Evolutionary conservation across 2,888 invertebrate species (phyloP), one percentile per base, ranked within the genome.

Genomic region (Agriotes lineatus): DNA sequence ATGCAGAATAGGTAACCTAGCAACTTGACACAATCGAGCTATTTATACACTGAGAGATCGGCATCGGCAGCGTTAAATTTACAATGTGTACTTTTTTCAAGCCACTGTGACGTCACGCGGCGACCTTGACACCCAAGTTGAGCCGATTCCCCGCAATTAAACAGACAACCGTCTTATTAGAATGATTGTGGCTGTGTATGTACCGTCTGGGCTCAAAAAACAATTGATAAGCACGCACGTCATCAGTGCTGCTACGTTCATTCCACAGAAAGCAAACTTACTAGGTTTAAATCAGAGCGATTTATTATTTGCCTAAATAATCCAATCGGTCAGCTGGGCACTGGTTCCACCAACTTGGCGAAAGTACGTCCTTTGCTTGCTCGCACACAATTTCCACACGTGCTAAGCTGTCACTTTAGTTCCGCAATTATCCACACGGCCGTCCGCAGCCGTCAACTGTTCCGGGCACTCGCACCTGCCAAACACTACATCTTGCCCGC

Each of bases 71-170:
- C 5, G 19, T 52, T 33, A n/a, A 33, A 52, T 52, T 52, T 30
- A 33, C 7, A 52, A 19, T 18, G 52, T 33, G 18, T 50, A 52
- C 14, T 52, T 52, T 22, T 48, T 22, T 12, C 22, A 48, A 19
- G 5, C 5, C 7, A 16, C 52, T 2, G 35, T 30, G 64, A 58
- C 58, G 64, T 57, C 57, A 64, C 16, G 2, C 2, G 12, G 12
- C 37, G 64, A 50, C 64, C 64, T 64, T 64, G 64, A 58, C 64
- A 64, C 50, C 64, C 50, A 64, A 64, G 48, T 64, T 57, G 48
- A 64, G 57, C 54, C 37, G 22, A 39, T 62, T 61, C 50, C 37
- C 37, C n/a, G 45, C 54, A 52, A 56, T 63, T 56, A 63, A 25
- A 39, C 56, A 33, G 56, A 37, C 56, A 52, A 52, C 30, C 22